phyloP scores from a whole-genome alignment of 1,140 invertebrate genomes.

The Heliconius nattereri region DNA sequence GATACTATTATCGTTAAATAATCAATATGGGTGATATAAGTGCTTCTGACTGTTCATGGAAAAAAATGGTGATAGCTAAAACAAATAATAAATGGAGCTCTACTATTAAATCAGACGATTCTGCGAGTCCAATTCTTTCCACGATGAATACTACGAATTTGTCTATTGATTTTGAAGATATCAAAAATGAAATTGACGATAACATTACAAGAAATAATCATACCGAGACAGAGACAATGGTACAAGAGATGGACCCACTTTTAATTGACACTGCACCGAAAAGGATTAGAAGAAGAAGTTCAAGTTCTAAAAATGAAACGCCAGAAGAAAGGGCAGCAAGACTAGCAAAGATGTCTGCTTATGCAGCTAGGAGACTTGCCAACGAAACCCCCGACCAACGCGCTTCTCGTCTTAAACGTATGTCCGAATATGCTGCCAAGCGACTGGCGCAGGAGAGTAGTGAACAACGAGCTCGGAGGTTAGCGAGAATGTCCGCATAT shows the following conservation, averaged over 20 bases:
- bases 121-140: constrained; percentile 32
- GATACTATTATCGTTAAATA: constrained; percentile 71
- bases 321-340: constrained; percentile 76
- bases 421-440: constrained; percentile 74
- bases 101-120: constrained; percentile 56
- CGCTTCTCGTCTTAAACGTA: constrained; percentile 68
- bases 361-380: constrained; percentile 77
- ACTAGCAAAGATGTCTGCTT: constrained; percentile 78
- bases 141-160: constrained; percentile 46
- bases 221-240: constrained; percentile 40
- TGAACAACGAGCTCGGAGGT: constrained; percentile 76
- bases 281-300: constrained; percentile 44
- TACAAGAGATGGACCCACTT: constrained; percentile 54
- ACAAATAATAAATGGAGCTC: constrained; percentile 71
- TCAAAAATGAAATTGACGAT: constrained; percentile 51
- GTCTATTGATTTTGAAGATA: constrained; percentile 39
- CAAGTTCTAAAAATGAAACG: constrained; percentile 65
- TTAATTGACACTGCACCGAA: constrained; percentile 36
- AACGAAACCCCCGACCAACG: constrained; percentile 82
- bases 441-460: constrained; percentile 77
- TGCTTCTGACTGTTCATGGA: constrained; percentile 69
- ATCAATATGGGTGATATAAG: constrained; percentile 76
- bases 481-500: constrained; percentile 81
- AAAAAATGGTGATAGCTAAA: constrained; percentile 75
- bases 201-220: constrained; percentile 25